Percentiles rank a stretch among this genome's conserved stretches.
Evolutionary conservation across 2,888 invertebrate species (phyloP).

Genomic region (Rutpela maculata): DNA sequence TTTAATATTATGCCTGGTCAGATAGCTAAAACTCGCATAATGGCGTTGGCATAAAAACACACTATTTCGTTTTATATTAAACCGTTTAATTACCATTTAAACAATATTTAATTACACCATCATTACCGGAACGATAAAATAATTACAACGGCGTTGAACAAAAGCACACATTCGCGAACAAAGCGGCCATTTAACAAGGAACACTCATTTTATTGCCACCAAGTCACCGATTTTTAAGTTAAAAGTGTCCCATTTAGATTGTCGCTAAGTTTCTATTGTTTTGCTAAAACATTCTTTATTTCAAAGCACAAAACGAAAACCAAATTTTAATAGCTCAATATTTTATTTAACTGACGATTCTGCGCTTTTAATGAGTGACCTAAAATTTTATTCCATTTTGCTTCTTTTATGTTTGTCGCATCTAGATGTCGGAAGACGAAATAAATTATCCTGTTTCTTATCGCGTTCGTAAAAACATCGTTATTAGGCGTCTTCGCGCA

Average conservation of each 20-base stretch:
- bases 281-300: not conserved
- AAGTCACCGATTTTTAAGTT: not conserved
- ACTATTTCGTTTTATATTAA: constrained; percentile 10
- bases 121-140: constrained; percentile 9
- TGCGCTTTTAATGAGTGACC: not conserved
- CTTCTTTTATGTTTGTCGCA: not conserved
- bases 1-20: not conserved
- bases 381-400: not conserved
- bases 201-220: not conserved
- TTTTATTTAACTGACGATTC: not conserved
- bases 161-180: constrained; percentile 15
- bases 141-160: constrained; percentile 7
- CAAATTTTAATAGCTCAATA: not conserved
- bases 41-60: not conserved
- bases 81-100: constrained; percentile 13
- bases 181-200: constrained; percentile 4
- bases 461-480: not conserved
- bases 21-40: not conserved
- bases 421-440: not conserved
- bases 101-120: constrained; percentile 10
- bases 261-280: not conserved
- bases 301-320: not conserved
- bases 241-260: not conserved
- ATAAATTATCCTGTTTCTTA: not conserved
- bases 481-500: not conserved